Percentiles rank a stretch among this genome's conserved stretches.
These are phyloP conservation scores for Arctocebus calabarensis DNA, from an alignment of 2,797 vertebrate species.

Conservation along the genomic window DNA sequence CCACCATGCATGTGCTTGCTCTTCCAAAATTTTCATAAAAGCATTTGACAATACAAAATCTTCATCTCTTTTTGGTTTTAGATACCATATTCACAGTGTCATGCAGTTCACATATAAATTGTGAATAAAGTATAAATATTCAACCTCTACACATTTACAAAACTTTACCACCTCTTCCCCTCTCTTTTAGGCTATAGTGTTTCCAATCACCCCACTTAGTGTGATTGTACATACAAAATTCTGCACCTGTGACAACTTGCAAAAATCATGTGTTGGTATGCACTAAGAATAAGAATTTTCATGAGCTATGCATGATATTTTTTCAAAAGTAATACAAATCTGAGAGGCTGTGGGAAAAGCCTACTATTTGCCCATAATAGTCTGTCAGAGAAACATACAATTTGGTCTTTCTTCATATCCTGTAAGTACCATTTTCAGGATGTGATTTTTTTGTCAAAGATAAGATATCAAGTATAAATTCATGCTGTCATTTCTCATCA, in stretches of 20 bases:
- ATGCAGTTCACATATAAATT: not conserved
- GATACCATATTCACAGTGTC: not conserved
- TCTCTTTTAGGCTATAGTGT: not conserved
- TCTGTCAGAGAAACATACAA: conserved; percentile 63
- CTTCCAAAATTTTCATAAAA: not conserved
- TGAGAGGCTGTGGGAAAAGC: not conserved
- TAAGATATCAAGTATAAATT: conserved; percentile 51
- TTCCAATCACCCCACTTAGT: conserved; percentile 7
- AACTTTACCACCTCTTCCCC: not conserved
- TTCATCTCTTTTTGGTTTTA: not conserved
- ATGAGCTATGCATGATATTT: conserved; percentile 43
- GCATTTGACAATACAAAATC: not conserved
- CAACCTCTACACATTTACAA: not conserved
- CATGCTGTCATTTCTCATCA: conserved; percentile 61
- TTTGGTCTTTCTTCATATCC: conserved; percentile 57
- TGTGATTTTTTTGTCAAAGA: conserved; percentile 60
- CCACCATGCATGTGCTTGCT: not conserved
- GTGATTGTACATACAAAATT: conserved; percentile 53
- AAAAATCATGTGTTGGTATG: conserved; percentile 30
- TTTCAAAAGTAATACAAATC: conserved; percentile 62
- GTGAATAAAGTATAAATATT: conserved; percentile 35
- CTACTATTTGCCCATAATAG: conserved; percentile 59
- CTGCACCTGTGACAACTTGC: conserved; percentile 57
- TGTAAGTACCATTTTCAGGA: conserved; percentile 68
- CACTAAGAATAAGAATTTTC: conserved; percentile 54